Conservation (phyloP, 2,797 vertebrate genomes). For the Oophaga sylvatica region DNA sequence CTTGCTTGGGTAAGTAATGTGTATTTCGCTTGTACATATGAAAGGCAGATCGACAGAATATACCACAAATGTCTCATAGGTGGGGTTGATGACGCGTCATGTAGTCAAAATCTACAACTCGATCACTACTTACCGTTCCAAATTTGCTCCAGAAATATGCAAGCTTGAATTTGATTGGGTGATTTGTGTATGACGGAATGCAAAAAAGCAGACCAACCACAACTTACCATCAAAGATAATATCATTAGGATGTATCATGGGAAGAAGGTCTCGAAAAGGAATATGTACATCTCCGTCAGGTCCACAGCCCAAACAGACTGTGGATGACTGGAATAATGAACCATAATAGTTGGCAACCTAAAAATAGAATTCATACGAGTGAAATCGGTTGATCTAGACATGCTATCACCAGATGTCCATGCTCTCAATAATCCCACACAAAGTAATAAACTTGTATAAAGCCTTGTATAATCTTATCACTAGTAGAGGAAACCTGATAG, state of each 20-base stretch:
- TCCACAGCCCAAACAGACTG: constrained; percentile 85
- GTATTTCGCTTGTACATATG: too few relatives aligned
- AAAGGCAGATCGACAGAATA: too few relatives aligned
- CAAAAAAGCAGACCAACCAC: background rate
- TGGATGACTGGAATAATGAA: constrained; percentile 89
- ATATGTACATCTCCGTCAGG: constrained; percentile 82
- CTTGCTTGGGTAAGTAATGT: background rate
- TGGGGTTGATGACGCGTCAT: background rate
- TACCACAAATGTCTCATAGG: background rate
- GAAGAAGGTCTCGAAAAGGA: constrained; percentile 87
- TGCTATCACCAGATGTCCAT: background rate
- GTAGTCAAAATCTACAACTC: background rate
- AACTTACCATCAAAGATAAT: constrained; percentile 90
- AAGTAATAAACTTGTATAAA: background rate
- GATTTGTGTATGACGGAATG: background rate
- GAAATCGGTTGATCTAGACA: background rate
- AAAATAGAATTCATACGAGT: background rate
- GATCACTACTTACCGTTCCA: background rate
- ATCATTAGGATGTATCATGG: constrained; percentile 92
- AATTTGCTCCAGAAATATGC: background rate
- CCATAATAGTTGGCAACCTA: constrained; percentile 93
- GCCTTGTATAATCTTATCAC: background rate
- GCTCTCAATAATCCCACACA: background rate
- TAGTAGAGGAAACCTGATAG: background rate
- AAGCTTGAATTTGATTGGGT: background rate